Evolutionary conservation across 2,888 invertebrate genomes (phyloP).

Genomic region (Oscheius sp.): DNA sequence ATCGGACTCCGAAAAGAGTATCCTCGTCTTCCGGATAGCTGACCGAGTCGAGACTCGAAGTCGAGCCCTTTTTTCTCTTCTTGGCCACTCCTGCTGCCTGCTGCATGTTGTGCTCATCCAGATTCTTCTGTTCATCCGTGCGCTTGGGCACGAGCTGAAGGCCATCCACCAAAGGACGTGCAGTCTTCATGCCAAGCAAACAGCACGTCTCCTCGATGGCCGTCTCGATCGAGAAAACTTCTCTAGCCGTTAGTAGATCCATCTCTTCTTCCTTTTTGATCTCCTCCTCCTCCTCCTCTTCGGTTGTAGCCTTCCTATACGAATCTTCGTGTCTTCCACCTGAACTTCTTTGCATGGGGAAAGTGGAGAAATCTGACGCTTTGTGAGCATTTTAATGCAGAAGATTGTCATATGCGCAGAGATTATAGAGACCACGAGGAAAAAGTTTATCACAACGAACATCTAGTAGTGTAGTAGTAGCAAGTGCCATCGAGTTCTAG

Average conservation of each 20-base stretch:
- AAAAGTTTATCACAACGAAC: slow-evolving; percentile 1
- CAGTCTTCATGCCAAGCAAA: background rate
- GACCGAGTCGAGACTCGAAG: background rate
- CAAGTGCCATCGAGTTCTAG: background rate
- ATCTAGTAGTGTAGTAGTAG: background rate
- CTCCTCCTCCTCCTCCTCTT: slow-evolving; percentile 17
- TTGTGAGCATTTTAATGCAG: slow-evolving; percentile 14
- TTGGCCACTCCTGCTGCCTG: background rate
- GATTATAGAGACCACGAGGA: slow-evolving; percentile 2
- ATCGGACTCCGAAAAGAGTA: slow-evolving; percentile 18
- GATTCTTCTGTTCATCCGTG: slow-evolving; percentile 3
- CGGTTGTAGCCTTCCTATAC: background rate
- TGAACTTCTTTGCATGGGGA: background rate
- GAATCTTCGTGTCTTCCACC: background rate
- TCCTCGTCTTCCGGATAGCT: slow-evolving; percentile 11
- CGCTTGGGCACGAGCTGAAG: background rate
- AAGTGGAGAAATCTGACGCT: background rate
- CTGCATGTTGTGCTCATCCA: background rate
- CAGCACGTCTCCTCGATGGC: too few species aligned
- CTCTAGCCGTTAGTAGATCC: background rate
- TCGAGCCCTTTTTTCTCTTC: background rate
- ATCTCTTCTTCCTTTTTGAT: background rate
- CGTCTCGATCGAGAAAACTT: background rate
- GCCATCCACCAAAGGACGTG: background rate
- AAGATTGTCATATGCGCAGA: slow-evolving; percentile 19